Base-by-base conservation (phyloP, 2,113 vertebrate genomes). In the Sebastes schlegelii region DNA sequence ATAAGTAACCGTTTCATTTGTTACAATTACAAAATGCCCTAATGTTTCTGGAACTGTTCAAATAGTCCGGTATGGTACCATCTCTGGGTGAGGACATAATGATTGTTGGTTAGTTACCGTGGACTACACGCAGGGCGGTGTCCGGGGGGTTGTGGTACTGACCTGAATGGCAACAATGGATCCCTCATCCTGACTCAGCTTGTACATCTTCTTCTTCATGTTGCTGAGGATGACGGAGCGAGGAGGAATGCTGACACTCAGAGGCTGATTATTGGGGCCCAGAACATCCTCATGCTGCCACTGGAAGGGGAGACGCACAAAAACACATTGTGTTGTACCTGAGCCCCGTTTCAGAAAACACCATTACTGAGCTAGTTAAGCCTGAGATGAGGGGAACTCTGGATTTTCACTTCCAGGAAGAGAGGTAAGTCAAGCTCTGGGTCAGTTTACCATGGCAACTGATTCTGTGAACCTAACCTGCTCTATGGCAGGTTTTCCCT, bases 201-300 rank as follows among this genome's bases (percentile, higher is more conserved):
- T 97, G 74, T 99, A 99, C 43, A 99, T 95, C 88, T 99, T 99
- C 96, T 99, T 99, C 88, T 99, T 99, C 97, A 99, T 98, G 92
- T 96, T 99, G 92, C 96, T 95, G 83, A 99, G 94, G 90, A 99
- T 98, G 74, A 97, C 96, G 34, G 98, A 95, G 0, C 98, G 97
- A 60, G 97, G 97, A 2, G 97, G 97, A 19, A 98, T 95, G 63
- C 96, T 98, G 74, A 99, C 96, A 1, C 97, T 96, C 83, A 99
- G 94, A 4, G 97, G 95, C 88, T 98, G 98, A 42, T 96, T 97
- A 12, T 95, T 96, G 54, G 93, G 96, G 62, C 98, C 97, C 60
- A 99, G 96, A 9, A 98, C 93, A 74, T 99, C 98, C 87, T 99
- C 98, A 0, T 99, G 98, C 82, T 99, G 98, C 98, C 98, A 99